A percentile compares a stretch with the other conserved stretches of the same genome.
Evolutionary conservation across 1,140 invertebrate species (phyloP).

Genomic region (Diprion similis): DNA sequence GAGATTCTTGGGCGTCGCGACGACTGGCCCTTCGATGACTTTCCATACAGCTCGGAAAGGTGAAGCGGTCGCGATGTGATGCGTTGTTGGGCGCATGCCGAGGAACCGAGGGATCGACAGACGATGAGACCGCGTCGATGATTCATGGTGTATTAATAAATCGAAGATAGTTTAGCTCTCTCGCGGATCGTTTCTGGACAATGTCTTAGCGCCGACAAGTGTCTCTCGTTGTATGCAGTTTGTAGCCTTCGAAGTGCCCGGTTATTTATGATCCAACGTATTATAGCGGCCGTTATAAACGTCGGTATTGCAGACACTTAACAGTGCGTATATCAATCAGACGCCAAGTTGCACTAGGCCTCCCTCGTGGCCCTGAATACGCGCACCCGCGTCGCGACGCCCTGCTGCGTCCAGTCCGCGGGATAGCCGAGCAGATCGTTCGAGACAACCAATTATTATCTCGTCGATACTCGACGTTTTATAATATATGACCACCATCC

Average conservation of each 20-base stretch:
- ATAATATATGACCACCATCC: neutral
- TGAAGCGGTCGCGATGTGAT: too few relatives aligned
- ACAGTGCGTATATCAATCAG: constrained; percentile 64
- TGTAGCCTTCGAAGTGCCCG: constrained; percentile 40
- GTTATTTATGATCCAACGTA: constrained; percentile 61
- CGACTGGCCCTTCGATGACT: neutral
- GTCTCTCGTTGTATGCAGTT: constrained; percentile 17
- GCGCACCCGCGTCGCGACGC: constrained; percentile 30
- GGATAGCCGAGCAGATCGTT: constrained; percentile 33
- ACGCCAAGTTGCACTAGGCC: constrained; percentile 48
- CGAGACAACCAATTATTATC: constrained; percentile 41
- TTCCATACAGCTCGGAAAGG: too few relatives aligned
- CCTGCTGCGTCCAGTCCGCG: constrained; percentile 31
- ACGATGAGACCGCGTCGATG: too few relatives aligned
- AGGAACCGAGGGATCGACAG: too few relatives aligned
- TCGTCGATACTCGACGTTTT: constrained; percentile 5
- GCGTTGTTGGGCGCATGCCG: too few relatives aligned
- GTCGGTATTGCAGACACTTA: constrained; percentile 62
- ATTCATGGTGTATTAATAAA: too few relatives aligned
- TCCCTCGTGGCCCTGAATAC: constrained; percentile 13
- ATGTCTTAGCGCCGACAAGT: neutral
- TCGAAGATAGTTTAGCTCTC: too few relatives aligned
- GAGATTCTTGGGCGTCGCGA: neutral
- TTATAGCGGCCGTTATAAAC: constrained; percentile 59
- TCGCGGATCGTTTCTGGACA: neutral